These are phyloP conservation scores for Prorops nasuta DNA, from an alignment of 1,140 invertebrate genomes.

Conservation along the genomic window DNA sequence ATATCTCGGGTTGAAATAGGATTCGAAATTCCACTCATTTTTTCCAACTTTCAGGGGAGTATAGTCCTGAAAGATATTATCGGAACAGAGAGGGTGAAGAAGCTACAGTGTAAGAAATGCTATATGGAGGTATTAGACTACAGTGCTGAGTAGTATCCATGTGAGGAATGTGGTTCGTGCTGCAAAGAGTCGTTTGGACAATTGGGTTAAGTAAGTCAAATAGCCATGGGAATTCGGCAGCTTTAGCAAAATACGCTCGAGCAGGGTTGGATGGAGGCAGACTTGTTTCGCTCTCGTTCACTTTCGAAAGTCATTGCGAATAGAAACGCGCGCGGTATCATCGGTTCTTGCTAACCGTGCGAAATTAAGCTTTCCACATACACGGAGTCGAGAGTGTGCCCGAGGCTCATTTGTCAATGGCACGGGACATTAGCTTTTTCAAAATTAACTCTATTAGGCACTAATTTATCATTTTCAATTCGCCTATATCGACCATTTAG, in stretches of 20 bases:
- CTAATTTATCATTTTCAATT: too few species aligned
- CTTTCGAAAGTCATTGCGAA: slow-evolving; percentile 25
- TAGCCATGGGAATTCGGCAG: slow-evolving; percentile 16
- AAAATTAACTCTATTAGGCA: too few species aligned
- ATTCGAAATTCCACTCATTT: too few species aligned
- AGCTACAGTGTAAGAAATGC: background rate
- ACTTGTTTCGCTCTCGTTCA: slow-evolving; percentile 20
- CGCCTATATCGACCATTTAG: too few species aligned
- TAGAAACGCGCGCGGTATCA: slow-evolving; percentile 7
- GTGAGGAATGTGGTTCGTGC: background rate
- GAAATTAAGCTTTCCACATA: too few species aligned
- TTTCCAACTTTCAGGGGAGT: too few species aligned
- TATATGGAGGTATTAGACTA: background rate
- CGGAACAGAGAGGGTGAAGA: background rate
- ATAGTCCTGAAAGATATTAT: background rate
- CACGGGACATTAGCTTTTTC: too few species aligned
- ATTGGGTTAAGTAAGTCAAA: slow-evolving; percentile 39
- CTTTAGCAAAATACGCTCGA: too few species aligned
- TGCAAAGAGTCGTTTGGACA: slow-evolving; percentile 22
- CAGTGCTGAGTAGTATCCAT: background rate
- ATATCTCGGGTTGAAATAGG: too few species aligned
- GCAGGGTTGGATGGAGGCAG: slow-evolving; percentile 11
- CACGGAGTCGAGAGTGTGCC: too few species aligned
- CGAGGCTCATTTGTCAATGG: too few species aligned
- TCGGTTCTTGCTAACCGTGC: too few species aligned